Conservation (phyloP, 2,888 invertebrate genomes). For the Chrysolina haemoptera region DNA sequence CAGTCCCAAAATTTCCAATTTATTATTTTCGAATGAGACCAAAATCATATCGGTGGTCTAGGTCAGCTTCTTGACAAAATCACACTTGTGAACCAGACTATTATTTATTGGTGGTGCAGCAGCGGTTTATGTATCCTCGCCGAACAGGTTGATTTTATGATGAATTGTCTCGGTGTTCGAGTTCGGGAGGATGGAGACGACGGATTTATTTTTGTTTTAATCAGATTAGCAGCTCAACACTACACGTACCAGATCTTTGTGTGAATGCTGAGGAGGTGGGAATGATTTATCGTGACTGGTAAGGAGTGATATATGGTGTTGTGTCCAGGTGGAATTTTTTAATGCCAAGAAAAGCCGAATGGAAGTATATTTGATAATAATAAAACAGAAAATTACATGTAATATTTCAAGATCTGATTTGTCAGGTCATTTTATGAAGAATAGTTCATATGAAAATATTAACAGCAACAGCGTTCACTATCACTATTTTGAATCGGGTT, state of each 20-base stretch:
- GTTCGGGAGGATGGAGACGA: slow-evolving; percentile 23
- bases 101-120: slow-evolving; percentile 37
- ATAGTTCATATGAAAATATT: too few species aligned
- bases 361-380: neutral
- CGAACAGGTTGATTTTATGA: slow-evolving; percentile 31
- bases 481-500: too few species aligned
- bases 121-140: slow-evolving; percentile 5
- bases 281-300: slow-evolving; percentile 9
- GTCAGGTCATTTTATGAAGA: too few species aligned
- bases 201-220: slow-evolving; percentile 26
- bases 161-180: slow-evolving; percentile 22
- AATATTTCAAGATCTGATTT: too few species aligned
- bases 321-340: neutral
- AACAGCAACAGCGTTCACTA: too few species aligned
- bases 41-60: too few species aligned
- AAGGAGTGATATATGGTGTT: neutral
- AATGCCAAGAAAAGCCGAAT: neutral
- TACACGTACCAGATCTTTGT: slow-evolving; percentile 19
- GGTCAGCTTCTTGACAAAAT: too few species aligned
- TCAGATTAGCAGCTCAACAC: slow-evolving; percentile 30
- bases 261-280: slow-evolving; percentile 22
- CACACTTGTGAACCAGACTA: too few species aligned
- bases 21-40: too few species aligned
- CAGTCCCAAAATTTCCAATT: too few species aligned
- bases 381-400: too few species aligned